A percentile compares a stretch with the other conserved stretches of the same genome.
phyloP scores from a whole-genome alignment of 2,797 vertebrate genomes.

The Falco berigora region DNA sequence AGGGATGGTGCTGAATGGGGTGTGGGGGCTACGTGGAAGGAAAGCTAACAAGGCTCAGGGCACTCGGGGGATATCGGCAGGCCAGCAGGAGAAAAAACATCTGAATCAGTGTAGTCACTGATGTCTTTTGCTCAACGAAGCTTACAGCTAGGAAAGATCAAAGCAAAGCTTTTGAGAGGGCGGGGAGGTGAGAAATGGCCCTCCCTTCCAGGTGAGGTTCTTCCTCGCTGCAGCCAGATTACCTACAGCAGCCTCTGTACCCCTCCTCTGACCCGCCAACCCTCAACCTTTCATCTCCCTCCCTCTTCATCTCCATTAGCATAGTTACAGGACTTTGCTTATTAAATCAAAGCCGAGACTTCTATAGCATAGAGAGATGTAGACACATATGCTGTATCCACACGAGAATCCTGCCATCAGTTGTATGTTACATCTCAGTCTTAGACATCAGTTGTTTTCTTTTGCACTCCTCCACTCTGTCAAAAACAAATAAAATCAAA shows the following conservation, averaged over 20 bases:
- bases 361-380: background rate
- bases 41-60: background rate
- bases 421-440: background rate
- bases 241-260: background rate
- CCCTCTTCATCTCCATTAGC: background rate
- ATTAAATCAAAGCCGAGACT: background rate
- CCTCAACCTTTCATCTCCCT: background rate
- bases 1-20: rapidly evolving
- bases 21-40: background rate
- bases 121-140: background rate
- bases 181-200: background rate
- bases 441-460: constrained; percentile 6
- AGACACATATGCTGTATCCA: background rate
- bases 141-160: background rate
- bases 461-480: background rate
- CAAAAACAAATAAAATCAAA: constrained; percentile 14
- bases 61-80: background rate
- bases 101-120: background rate
- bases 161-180: background rate
- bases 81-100: background rate
- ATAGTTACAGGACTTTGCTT: background rate
- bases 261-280: background rate
- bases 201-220: background rate
- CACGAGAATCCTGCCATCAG: background rate
- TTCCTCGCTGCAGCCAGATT: background rate